Evolutionary conservation across 2,113 vertebrate species (phyloP).

Genomic region (Oenanthe melanoleuca): DNA sequence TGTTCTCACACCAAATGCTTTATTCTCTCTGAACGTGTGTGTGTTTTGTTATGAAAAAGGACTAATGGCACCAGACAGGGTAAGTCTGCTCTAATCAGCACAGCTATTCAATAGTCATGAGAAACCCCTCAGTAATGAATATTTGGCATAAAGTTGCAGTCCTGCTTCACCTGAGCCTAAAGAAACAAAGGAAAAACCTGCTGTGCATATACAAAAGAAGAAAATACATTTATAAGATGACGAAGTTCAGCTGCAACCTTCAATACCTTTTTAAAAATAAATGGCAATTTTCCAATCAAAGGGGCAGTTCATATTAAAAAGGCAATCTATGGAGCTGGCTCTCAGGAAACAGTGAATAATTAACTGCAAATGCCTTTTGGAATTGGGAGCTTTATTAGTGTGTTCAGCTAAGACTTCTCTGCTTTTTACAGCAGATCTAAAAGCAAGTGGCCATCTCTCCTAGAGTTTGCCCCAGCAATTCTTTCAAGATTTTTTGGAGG

Average conservation of each 20-base stretch:
- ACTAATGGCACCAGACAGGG: constrained; percentile 27
- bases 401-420: neutral
- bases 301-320: neutral
- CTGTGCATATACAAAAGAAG: constrained; percentile 5
- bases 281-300: constrained; percentile 6
- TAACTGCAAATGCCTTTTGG: neutral
- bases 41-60: constrained; percentile 30
- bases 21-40: neutral
- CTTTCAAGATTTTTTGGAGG: neutral
- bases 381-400: neutral
- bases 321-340: neutral
- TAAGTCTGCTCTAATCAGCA: constrained; percentile 43
- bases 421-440: neutral
- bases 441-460: neutral
- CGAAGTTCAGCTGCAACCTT: neutral
- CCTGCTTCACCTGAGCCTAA: constrained; percentile 40
- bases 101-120: constrained; percentile 23
- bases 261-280: neutral
- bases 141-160: constrained; percentile 34
- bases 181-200: neutral
- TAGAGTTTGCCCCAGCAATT: neutral
- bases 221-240: constrained; percentile 36
- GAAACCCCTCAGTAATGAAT: constrained; percentile 9
- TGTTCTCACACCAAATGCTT: constrained; percentile 24
- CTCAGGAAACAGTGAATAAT: neutral